Percentiles rank a stretch among this genome's conserved stretches.
These are phyloP conservation scores for Wasmannia auropunctata DNA, from an alignment of 1,140 invertebrate genomes.

Conservation along the genomic window DNA sequence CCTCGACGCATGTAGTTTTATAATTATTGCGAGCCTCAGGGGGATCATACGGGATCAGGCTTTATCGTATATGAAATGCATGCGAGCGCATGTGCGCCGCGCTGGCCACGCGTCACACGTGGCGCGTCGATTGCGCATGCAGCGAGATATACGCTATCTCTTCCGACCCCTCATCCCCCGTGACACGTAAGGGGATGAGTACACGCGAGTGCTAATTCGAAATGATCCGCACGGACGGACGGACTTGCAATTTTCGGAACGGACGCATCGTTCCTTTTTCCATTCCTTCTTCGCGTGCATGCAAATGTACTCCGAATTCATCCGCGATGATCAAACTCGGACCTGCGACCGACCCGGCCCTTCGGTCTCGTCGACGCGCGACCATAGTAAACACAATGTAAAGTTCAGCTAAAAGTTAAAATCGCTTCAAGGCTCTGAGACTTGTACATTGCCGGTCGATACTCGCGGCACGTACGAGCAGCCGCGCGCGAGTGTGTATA, in stretches of 20 bases:
- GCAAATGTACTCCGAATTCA: not conserved
- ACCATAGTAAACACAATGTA: slow-evolving; percentile 23
- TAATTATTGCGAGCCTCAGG: slow-evolving; percentile 75
- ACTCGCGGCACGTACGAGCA: not conserved
- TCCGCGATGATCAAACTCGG: slow-evolving; percentile 19
- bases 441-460: slow-evolving; percentile 56
- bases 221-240: not conserved
- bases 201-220: slow-evolving; percentile 12
- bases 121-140: slow-evolving; percentile 21
- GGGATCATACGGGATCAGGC: slow-evolving; percentile 65
- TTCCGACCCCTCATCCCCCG: not conserved
- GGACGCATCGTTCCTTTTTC: no score
- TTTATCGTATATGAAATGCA: slow-evolving; percentile 51
- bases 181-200: not conserved
- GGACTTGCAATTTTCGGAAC: not conserved
- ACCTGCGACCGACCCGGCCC: not conserved
- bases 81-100: slow-evolving; percentile 4
- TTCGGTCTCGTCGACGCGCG: slow-evolving; percentile 8
- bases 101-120: slow-evolving; percentile 40
- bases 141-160: slow-evolving; percentile 43
- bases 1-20: slow-evolving; percentile 70
- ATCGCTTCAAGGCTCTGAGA: slow-evolving; percentile 67
- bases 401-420: slow-evolving; percentile 54
- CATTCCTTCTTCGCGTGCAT: not conserved
- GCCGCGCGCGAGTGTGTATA: not conserved